Evolutionary conservation across 1,140 invertebrate species (phyloP), one percentile per base, ranked within the genome.

Genomic region (Aphaenogaster rudis): DNA sequence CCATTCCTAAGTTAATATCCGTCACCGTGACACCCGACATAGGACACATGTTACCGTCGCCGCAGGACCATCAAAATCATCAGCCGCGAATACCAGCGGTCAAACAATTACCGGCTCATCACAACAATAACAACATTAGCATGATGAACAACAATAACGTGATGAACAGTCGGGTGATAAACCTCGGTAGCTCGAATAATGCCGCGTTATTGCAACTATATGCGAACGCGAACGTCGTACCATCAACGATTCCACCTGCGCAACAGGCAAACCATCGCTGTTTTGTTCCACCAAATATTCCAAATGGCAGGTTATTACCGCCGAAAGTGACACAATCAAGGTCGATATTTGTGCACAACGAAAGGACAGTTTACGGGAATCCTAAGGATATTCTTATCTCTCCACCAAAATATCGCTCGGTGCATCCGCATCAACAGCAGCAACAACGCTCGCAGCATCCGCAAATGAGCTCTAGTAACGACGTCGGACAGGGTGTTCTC

Each of bases 361-460:
- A 97, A 88, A 96, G 96, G 86, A 97, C 95, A 0, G 96, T 97
- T 7, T 97, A 97, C 88, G 97, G 97, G 0, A 97, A 97, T 94
- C 97, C 97, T 0, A 97, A 97, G 90, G 97, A 97, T 86, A 96
- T 96, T 11, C 95, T 96, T 86, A 94, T 96, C 88, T 94, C 96
- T 2, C 96, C 96, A 0, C 96, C 96, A 0, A 95, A 95, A 69
- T 95, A 93, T 88, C 91, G 76, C 45, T 54, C 82, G 81, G 42
- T 77, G 90, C 42, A 82, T 76, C 87, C 61, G 57, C 91, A 57
- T 78, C 69, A 63, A 9, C 89, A 88, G 28, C 85, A 78, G 3
- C 79, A 82, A 33, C 79, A 71, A 45, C 67, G 80, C 69, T 48
- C 45, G 42, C 80, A 76, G 4, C 57, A 61, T 39, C 33, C 45